These are phyloP conservation scores for Troilus luridus DNA, from an alignment of 2,888 invertebrate species.

Conservation along the genomic window DNA sequence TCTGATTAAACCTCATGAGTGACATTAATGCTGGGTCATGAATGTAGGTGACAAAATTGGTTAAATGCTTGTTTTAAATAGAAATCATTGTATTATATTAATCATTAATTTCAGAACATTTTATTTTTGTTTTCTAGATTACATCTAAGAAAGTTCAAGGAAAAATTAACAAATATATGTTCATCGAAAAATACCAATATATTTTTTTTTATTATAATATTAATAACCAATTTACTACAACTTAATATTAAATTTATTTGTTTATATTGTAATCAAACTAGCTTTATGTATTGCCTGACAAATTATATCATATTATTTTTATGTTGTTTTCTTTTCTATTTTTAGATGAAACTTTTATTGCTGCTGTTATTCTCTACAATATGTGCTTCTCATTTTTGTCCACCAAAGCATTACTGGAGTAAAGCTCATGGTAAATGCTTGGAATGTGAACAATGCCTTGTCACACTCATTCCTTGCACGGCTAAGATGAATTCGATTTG, in stretches of 20 bases:
- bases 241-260: neutral
- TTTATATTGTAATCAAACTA: neutral
- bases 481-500: conserved; percentile 16
- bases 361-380: neutral
- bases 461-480: conserved; percentile 21
- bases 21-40: conserved; percentile 53
- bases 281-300: neutral
- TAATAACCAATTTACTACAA: neutral
- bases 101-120: too few species aligned
- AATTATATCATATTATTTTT: neutral
- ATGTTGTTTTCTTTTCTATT: neutral
- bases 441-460: conserved; percentile 49
- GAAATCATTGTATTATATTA: too few species aligned
- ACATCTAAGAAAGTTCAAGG: neutral
- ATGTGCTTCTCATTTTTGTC: conserved; percentile 40
- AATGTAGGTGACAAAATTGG: conserved; percentile 42
- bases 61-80: neutral
- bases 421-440: conserved; percentile 24
- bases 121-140: neutral
- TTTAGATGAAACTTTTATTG: conserved; percentile 54
- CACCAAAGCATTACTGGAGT: neutral
- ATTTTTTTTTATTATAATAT: neutral
- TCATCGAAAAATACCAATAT: neutral
- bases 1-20: neutral
- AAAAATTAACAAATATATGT: neutral